Conservation (phyloP, 2,113 vertebrate species). For the Pipra filicauda region DNA sequence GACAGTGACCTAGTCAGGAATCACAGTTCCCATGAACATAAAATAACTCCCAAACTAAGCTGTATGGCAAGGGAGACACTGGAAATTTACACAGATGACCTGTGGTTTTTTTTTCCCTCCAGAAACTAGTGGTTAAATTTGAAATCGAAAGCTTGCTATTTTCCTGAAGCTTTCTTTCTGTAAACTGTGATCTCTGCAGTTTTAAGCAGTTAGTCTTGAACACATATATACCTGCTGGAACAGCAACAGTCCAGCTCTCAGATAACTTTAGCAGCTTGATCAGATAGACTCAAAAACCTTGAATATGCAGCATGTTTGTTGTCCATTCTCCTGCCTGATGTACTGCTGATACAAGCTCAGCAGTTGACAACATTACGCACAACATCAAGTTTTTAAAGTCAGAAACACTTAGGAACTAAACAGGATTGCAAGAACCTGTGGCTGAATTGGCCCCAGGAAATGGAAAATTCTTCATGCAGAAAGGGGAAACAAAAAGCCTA, state of each 20-base stretch:
- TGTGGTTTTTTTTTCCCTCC: rapidly evolving
- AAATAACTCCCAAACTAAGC: neutral
- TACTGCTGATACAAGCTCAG: neutral
- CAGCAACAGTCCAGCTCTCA: neutral
- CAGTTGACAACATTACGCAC: neutral
- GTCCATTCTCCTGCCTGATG: neutral
- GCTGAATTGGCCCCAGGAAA: neutral
- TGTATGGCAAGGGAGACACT: neutral
- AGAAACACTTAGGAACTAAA: neutral
- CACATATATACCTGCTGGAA: neutral
- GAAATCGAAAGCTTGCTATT: neutral
- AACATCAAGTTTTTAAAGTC: neutral
- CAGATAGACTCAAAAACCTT: neutral
- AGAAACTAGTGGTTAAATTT: neutral
- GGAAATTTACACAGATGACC: neutral
- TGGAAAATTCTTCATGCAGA: neutral
- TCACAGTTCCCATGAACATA: neutral
- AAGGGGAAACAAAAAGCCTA: neutral
- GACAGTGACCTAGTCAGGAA: neutral
- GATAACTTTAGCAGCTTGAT: neutral
- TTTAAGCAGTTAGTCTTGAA: neutral
- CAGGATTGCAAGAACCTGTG: neutral
- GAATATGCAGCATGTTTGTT: neutral
- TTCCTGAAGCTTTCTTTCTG: neutral
- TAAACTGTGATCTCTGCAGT: neutral